Conservation (phyloP, 2,113 vertebrate genomes). For the Galeopterus variegatus region DNA sequence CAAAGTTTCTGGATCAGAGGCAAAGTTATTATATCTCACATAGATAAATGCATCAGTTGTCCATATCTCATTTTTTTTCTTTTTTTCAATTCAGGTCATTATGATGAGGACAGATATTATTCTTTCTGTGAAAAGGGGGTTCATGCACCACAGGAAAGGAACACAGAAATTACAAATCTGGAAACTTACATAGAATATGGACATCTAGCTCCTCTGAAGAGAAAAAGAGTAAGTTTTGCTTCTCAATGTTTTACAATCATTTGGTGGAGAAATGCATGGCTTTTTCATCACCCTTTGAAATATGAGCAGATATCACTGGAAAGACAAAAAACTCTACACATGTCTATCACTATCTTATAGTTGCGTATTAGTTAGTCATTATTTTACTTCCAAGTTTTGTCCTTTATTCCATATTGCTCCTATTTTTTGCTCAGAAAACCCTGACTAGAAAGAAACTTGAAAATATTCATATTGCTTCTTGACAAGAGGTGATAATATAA, state of each 20-base stretch:
- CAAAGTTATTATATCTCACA: neutral
- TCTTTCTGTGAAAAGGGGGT: neutral
- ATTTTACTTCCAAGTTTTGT: neutral
- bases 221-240: neutral
- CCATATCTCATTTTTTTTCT: neutral
- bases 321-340: neutral
- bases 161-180: neutral
- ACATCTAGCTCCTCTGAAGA: accelerated
- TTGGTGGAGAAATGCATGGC: neutral
- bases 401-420: neutral
- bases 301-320: neutral
- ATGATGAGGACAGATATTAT: neutral
- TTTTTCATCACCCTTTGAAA: neutral
- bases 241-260: neutral
- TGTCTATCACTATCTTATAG: neutral
- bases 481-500: neutral
- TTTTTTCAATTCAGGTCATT: neutral
- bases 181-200: neutral
- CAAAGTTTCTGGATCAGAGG: neutral
- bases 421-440: neutral
- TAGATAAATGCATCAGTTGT: neutral
- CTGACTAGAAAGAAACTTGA: neutral
- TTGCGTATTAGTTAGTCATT: neutral
- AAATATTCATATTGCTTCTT: neutral
- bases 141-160: neutral